phyloP scores from a whole-genome alignment of 2,797 vertebrate genomes.

The Pempheris klunzingeri region DNA sequence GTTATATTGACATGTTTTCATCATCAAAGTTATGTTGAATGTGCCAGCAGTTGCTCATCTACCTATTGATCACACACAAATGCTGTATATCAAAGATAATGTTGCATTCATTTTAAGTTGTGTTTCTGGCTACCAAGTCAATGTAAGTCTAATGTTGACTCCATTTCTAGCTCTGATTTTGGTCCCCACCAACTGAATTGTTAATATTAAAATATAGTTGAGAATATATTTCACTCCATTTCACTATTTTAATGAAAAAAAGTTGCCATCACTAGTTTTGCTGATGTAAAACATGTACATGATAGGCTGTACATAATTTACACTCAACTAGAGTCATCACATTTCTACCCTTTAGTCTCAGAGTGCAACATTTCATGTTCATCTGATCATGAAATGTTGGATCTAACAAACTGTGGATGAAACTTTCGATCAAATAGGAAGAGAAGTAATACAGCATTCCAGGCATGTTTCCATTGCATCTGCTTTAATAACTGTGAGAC shows the following conservation, averaged over 20 bases:
- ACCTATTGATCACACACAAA: background rate
- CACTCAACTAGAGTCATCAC: too few relatives aligned
- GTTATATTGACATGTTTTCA: too few relatives aligned
- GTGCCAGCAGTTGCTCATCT: background rate
- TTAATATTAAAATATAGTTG: too few relatives aligned
- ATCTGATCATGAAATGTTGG: background rate
- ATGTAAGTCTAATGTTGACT: background rate
- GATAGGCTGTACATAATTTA: too few relatives aligned
- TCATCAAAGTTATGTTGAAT: too few relatives aligned
- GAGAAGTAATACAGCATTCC: constrained; percentile 39
- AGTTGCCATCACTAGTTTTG: too few relatives aligned
- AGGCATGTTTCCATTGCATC: constrained; percentile 34
- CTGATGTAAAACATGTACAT: too few relatives aligned
- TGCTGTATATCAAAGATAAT: background rate
- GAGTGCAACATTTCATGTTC: background rate
- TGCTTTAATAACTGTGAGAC: constrained; percentile 40
- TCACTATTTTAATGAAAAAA: too few relatives aligned
- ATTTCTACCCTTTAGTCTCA: too few relatives aligned
- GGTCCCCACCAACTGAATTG: background rate
- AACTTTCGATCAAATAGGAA: background rate
- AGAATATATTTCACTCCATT: background rate
- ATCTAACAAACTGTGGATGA: background rate
- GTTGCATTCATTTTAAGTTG: background rate
- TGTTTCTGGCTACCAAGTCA: too few relatives aligned
- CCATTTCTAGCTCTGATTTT: background rate